A percentile compares a stretch with the other conserved stretches of the same genome.
These are phyloP conservation scores for Spinibarbus caldwelli DNA, from an alignment of 2,797 vertebrate genomes.

Conservation along the genomic window DNA sequence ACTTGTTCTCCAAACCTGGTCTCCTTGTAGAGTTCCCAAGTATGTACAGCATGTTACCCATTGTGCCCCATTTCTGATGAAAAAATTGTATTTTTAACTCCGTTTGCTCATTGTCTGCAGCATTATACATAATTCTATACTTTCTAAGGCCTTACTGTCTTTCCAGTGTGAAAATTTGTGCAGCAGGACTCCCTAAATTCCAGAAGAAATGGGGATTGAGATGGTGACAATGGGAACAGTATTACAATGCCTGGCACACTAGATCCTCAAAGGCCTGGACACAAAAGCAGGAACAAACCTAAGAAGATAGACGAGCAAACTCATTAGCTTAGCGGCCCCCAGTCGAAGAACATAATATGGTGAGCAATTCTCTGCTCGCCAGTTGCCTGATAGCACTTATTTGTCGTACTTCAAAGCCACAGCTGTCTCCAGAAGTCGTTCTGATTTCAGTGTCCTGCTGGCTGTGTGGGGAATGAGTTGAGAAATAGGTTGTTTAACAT, in stretches of 20 bases:
- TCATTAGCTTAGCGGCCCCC: slow-evolving; percentile 81
- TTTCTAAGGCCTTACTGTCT: slow-evolving; percentile 64
- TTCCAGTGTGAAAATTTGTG: slow-evolving; percentile 68
- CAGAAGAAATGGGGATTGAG: slow-evolving; percentile 65
- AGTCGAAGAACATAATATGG: slow-evolving; percentile 68
- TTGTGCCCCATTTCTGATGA: background rate
- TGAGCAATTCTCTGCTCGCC: slow-evolving; percentile 68
- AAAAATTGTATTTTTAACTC: slow-evolving; percentile 11
- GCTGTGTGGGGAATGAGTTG: slow-evolving; percentile 63
- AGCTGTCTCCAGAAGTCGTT: slow-evolving; percentile 60
- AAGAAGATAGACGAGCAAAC: slow-evolving; percentile 79
- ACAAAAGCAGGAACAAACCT: slow-evolving; percentile 79
- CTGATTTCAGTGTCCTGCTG: slow-evolving; percentile 55
- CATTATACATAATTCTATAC: slow-evolving; percentile 71
- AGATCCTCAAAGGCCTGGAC: slow-evolving; percentile 78
- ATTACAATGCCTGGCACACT: slow-evolving; percentile 75
- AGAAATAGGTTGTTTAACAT: slow-evolving; percentile 28
- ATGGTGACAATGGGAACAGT: slow-evolving; percentile 75
- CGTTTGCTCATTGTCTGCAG: slow-evolving; percentile 69
- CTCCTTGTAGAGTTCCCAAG: background rate
- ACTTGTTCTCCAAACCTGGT: too few relatives aligned
- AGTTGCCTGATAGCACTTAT: slow-evolving; percentile 71
- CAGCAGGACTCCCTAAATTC: slow-evolving; percentile 72
- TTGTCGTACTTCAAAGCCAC: slow-evolving; percentile 74
- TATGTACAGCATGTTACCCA: background rate